Base-by-base conservation (phyloP, 2,113 vertebrate species). In the Cephalopterus ornatus region DNA sequence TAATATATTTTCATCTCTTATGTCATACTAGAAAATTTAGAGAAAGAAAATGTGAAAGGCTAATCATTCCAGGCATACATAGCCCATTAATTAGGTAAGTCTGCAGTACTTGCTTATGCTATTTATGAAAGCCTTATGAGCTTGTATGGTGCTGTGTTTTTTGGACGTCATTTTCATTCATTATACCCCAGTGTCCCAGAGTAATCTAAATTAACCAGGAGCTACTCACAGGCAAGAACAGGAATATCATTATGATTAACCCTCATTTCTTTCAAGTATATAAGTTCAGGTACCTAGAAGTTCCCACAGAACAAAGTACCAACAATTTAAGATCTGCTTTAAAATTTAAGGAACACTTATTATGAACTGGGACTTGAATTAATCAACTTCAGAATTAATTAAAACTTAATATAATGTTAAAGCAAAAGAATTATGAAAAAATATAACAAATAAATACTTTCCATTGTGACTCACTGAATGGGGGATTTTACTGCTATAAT, bases 81-180 rank as follows among this genome's bases (percentile, higher is more conserved):
- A 72, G 9, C 5, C 28, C 46, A 73, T 88, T 96, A 92, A 91
- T 91, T 89, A 94, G 75, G 12, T 66, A 92, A 93, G 11, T 59
- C 35, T 92, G 5, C 14, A 77, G 42, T 14, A 27, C 22, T 67
- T 89, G 5, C 3, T 91, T 92, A 9, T 72, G 27, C n/a, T 96
- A 59, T 83, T 94, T 95, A 62, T 89, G 63, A 95, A 95, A 72
- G 37, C 27, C 15, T n/a, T 92, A 68, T 44, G 46, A 87, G n/a
- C 11, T 89, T 91, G 20, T 73, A 42, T 1, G 6, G 18, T 26
- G 8, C 6, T 75, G 59, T 55, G 30, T 44, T 93, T 85, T 97
- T 27, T 44, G 35, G 7, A 89, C 84, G 58, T 52, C 3, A 79
- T 79, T 95, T 96, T 39, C 91, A 33, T 58, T 89, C 35, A 58